These are phyloP conservation scores for Drosophila malerkotliana DNA, from an alignment of 1,140 invertebrate species.

Conservation along the genomic window DNA sequence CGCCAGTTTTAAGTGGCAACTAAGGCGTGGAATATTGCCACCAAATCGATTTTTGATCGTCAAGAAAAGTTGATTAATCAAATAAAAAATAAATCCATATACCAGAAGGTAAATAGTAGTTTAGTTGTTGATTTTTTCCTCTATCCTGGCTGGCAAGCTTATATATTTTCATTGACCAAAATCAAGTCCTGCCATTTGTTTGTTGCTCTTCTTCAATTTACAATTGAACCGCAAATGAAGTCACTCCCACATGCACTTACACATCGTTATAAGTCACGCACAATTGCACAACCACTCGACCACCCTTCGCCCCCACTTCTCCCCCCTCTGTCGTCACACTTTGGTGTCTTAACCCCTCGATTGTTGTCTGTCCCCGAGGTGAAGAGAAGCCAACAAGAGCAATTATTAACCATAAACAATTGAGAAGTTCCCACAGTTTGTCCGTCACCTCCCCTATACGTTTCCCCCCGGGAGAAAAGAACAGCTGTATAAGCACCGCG, in stretches of 20 bases:
- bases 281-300: constrained; percentile 68
- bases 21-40: constrained; percentile 17
- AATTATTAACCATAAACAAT: constrained; percentile 81
- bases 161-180: constrained; percentile 19
- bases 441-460: constrained; percentile 15
- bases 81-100: neutral
- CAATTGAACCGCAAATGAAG: constrained; percentile 68
- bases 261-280: constrained; percentile 60
- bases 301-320: neutral
- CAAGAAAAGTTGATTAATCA: constrained; percentile 6
- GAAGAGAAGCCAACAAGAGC: constrained; percentile 81
- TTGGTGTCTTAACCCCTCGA: constrained; percentile 6
- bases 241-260: constrained; percentile 34
- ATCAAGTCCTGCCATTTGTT: constrained; percentile 37
- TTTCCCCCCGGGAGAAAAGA: constrained; percentile 38
- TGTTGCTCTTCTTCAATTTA: constrained; percentile 37
- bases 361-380: constrained; percentile 49
- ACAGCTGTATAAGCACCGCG: constrained; percentile 66
- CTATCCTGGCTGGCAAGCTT: neutral
- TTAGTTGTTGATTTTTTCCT: neutral
- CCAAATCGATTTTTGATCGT: constrained; percentile 8
- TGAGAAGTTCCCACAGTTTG: constrained; percentile 81
- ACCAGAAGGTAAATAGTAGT: neutral
- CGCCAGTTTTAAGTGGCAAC: constrained; percentile 20
- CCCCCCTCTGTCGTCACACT: neutral